Percentiles rank a stretch among this genome's conserved stretches.
These are phyloP conservation scores for Ahaetulla prasina DNA, from an alignment of 2,113 vertebrate genomes.

Conservation along the genomic window DNA sequence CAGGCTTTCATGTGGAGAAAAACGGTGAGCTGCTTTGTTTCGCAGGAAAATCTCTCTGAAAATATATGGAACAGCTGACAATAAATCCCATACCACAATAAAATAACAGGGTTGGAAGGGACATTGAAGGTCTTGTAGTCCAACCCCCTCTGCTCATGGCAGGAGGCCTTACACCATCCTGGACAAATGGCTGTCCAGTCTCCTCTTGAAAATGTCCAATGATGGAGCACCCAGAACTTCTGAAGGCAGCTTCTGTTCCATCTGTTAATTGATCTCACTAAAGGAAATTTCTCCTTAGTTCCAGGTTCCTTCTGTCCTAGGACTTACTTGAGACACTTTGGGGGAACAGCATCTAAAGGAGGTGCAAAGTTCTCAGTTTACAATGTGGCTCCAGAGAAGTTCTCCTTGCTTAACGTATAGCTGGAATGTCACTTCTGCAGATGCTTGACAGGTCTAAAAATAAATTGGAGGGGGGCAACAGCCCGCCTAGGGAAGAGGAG, in stretches of 20 bases:
- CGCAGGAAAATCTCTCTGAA: background rate
- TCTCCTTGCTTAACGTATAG: background rate
- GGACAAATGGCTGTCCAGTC: background rate
- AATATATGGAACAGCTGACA: background rate
- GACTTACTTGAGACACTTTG: too few species aligned
- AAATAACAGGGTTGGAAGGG: background rate
- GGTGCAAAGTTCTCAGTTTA: slow-evolving; percentile 18
- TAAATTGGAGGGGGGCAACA: background rate
- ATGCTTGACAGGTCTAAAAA: slow-evolving; percentile 45
- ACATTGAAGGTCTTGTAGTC: background rate
- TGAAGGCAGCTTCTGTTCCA: background rate
- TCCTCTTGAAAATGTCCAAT: background rate
- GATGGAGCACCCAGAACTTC: background rate
- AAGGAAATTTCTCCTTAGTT: background rate
- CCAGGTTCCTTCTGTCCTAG: background rate
- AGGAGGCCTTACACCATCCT: background rate
- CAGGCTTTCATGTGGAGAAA: background rate
- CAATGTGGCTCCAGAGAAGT: slow-evolving; percentile 38
- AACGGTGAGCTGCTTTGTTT: background rate
- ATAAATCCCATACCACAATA: background rate
- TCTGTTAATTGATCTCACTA: background rate
- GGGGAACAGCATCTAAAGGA: slow-evolving; percentile 15
- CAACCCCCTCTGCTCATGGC: background rate
- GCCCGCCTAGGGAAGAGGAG: too few species aligned
- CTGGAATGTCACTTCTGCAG: slow-evolving; percentile 7